Evolutionary conservation across 2,113 vertebrate species (phyloP), one percentile per base, ranked within the genome.

Genomic region (Mustela nigripes): DNA sequence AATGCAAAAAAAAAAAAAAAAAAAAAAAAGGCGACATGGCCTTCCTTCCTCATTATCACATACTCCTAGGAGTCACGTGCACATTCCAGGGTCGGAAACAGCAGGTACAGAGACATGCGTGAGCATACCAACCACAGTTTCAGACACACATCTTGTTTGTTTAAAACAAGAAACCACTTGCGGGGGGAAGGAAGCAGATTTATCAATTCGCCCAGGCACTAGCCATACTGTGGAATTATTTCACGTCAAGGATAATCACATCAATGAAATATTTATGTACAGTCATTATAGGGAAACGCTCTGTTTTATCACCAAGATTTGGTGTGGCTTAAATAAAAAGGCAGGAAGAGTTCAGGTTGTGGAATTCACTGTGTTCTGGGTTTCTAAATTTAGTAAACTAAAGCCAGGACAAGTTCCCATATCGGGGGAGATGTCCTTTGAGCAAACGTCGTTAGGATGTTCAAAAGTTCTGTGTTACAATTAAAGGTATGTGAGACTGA

Each of bases 221-320:
- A 98, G 74, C 56, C 91, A 89, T 31, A 62, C 84, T 97, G 89
- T 89, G 95, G 96, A 98, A 98, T 98, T 96, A 98, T 98, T 98
- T 98, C 87, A 98, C 87, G 63, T 93, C 98, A 98, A 97, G 97
- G 95, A 98, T 98, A 99, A 99, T 97, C 96, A 97, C 78, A 96
- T 95, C 98, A 95, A 92, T 98, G 95, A 99, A 99, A 98, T 98
- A 99, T 98, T 99, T 98, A 98, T 98, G 95, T 73, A 84, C 93
- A 90, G 84, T 96, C 97, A 97, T 99, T 98, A 97, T 60, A 96
- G 76, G 89, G 98, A 98, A 97, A 82, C 90, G 97, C 71, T 97
- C 50, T 39, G 63, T 98, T 98, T 98, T 97, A 97, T 89, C 97
- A 96, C 79, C 84, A 97, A 94, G 82, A 94, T 94, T 97, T 90